Conservation (phyloP, 2,797 vertebrate genomes). For the Pempheris klunzingeri region DNA sequence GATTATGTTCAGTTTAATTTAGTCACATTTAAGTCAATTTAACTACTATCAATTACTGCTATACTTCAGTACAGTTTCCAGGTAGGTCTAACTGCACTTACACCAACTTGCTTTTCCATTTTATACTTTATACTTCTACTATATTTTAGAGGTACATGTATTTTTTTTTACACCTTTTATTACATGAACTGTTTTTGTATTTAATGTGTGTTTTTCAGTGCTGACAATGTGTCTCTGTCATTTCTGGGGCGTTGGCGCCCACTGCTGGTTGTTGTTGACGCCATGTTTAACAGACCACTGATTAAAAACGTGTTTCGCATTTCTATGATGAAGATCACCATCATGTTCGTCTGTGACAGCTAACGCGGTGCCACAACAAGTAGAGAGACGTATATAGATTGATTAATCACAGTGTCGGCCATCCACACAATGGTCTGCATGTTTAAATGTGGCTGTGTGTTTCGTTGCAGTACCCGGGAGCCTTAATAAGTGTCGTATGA, state of each 20-base stretch:
- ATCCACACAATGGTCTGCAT: neutral
- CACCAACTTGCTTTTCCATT: neutral
- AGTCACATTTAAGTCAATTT: no score
- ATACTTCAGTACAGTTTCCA: neutral
- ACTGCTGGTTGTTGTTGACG: conserved; percentile 20
- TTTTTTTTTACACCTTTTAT: neutral
- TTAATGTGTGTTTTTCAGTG: neutral
- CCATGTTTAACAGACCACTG: neutral
- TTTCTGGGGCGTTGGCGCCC: conserved; percentile 6
- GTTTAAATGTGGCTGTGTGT: neutral
- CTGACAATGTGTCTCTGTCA: neutral
- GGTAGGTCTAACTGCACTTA: neutral
- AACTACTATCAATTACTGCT: no score
- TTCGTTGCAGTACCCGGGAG: neutral
- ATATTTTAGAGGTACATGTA: neutral
- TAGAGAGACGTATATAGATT: no score
- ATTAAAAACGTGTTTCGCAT: neutral
- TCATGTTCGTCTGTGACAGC: no score
- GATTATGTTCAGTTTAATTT: neutral
- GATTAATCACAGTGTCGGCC: no score
- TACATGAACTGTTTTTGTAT: no score
- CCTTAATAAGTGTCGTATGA: neutral
- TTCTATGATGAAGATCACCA: no score
- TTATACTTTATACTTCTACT: neutral
- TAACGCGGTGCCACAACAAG: accelerated